Conservation (phyloP, 2,113 vertebrate genomes). For the Diphyllodes magnificus region DNA sequence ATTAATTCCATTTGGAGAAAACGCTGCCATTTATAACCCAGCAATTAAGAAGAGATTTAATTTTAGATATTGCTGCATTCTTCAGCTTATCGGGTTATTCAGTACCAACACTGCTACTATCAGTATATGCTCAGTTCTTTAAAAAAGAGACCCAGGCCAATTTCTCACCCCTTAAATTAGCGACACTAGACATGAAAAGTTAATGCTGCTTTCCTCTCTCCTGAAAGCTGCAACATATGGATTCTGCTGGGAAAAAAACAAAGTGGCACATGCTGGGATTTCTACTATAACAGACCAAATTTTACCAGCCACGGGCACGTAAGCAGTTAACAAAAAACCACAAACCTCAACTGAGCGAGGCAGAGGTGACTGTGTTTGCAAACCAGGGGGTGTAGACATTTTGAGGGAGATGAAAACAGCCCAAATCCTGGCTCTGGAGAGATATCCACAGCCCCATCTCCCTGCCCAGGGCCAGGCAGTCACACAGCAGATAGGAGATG, state of each 20-base stretch:
- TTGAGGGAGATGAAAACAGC: background rate
- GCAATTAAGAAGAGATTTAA: conserved; percentile 54
- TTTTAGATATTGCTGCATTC: conserved; percentile 7
- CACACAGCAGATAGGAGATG: background rate
- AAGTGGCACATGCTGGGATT: background rate
- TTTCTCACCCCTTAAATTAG: background rate
- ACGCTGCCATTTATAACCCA: background rate
- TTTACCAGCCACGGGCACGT: rapidly evolving
- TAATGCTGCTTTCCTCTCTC: background rate
- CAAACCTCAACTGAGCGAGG: background rate
- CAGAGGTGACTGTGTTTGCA: background rate
- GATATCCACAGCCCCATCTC: background rate
- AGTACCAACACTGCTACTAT: background rate
- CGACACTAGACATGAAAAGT: background rate
- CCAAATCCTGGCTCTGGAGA: background rate
- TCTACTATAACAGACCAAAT: background rate
- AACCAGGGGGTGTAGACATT: background rate
- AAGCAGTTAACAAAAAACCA: background rate
- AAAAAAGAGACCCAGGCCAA: background rate
- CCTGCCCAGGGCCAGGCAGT: background rate
- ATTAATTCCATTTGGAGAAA: conserved; percentile 41
- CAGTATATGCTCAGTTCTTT: background rate
- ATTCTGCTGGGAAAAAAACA: background rate
- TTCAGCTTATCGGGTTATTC: background rate
- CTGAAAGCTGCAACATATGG: background rate